Evolutionary conservation across 1,140 invertebrate genomes (phyloP), one percentile per base, ranked within the genome.

Genomic region (Metopolophium dirhodum): DNA sequence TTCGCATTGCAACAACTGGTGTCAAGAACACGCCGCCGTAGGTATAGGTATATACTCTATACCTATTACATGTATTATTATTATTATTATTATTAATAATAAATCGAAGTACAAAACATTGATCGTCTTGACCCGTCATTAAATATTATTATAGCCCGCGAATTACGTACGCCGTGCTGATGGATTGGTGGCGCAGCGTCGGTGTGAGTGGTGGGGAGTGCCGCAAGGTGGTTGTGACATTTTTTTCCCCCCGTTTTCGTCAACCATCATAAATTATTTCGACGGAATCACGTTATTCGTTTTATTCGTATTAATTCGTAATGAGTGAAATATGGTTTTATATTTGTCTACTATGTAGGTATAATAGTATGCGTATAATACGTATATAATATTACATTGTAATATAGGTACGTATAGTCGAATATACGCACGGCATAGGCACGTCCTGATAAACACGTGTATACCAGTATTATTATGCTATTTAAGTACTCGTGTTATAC

Each of bases 111-210:
- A 35, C 54, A 57, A 57, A 57, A 89, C 51, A 57, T 57, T 4
- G 88, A 57, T 57, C 88, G 88, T 57, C 88, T 89, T 89, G 88
- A 89, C 88, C 88, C 35, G 35, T 57, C 49, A 35, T 89, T 57
- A 57, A 89, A 89, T 89, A 77, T 77, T n/a, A 68, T 68, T 35
- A 77, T 77, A 77, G n/a, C n/a, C 61, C 30, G 1, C 4, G n/a
- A 77, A n/a, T n/a, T 77, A 18, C 61, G 18, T 77, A n/a, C 61
- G 30, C 11, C 14, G 30, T n/a, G 26, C n/a, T 77, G 61, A 77
- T n/a, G n/a, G n/a, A n/a, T 35, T 30, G 61, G 61, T n/a, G 30
- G 61, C 9, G 30, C 4, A 22, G 20, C 51, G 51, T 22, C 0
- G 51, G 51, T 23, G 14, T 0, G 61, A 6, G 30, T 9, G 11